Evolutionary conservation across 2,113 vertebrate species (phyloP), one percentile per base, ranked within the genome.

Genomic region (Mobula birostris): DNA sequence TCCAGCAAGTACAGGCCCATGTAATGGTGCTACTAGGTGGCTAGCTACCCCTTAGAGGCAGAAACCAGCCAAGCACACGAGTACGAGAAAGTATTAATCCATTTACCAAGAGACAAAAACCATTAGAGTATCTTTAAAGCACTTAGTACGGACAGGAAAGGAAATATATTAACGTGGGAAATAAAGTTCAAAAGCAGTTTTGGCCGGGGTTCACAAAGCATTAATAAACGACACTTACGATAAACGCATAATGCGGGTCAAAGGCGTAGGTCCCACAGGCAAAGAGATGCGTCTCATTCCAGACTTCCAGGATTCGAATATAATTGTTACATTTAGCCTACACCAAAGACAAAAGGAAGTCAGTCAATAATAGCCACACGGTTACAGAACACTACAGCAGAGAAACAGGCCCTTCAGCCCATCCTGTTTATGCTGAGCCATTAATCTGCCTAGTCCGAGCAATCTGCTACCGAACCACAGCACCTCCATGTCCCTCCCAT

Each of bases 231-330:
- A 32, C 19, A 97, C 98, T 97, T 94, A 98, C 98, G 96, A 98
- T 96, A 95, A 97, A 97, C 95, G 97, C 96, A 95, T 98, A 98
- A 95, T 97, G 98, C 12, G 98, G 98, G 95, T 98, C 97, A 77
- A 98, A 98, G 94, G 98, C 98, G 63, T 98, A 98, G 94, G 98
- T 98, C 94, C 98, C 98, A 94, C 98, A 98, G 94, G 96, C 97
- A 48, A 98, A 97, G 95, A 98, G 96, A 40, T 95, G 97, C 80
- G 96, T 97, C 8, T 96, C 95, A 78, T 95, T 97, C 94, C 96
- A 95, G 94, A 98, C 97, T 96, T 97, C 96, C 96, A 98, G 95
- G 94, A 98, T 96, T 40, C 98, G 97, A 95, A 98, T 96, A 96
- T 98, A 98, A 95, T 98, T 98, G 95, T 97, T 96, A 94, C 98